These are phyloP conservation scores for Scaptomyza hsui DNA, from an alignment of 1,140 invertebrate genomes.

Conservation along the genomic window DNA sequence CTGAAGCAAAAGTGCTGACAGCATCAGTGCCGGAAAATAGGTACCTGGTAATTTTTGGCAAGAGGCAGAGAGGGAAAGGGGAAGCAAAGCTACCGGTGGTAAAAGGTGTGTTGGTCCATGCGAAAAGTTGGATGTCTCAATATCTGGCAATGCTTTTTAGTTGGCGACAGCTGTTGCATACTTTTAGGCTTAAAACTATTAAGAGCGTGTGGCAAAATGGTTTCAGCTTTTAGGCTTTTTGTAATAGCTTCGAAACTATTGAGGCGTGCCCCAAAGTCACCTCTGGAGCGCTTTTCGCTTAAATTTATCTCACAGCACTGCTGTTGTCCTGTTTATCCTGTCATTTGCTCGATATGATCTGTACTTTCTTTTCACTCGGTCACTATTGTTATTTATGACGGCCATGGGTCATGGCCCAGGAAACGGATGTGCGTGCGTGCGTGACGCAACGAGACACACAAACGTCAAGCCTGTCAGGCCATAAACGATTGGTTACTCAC, in stretches of 20 bases:
- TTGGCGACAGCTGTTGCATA: constrained; percentile 19
- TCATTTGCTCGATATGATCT: constrained; percentile 42
- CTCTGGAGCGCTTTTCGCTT: not conserved
- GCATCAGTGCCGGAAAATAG: constrained; percentile 9
- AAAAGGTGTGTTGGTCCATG: constrained; percentile 12
- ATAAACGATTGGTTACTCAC: not conserved
- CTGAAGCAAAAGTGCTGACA: constrained; percentile 60
- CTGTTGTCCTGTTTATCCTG: constrained; percentile 28
- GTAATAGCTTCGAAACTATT: constrained; percentile 19
- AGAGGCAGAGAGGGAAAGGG: not conserved
- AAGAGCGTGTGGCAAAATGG: constrained; percentile 38
- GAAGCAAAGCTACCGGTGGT: not conserved
- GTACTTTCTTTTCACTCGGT: constrained; percentile 2
- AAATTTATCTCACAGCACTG: not conserved
- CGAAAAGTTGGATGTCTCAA: constrained; percentile 30
- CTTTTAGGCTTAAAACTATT: constrained; percentile 40
- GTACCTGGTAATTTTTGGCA: not conserved
- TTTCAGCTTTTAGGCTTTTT: constrained; percentile 22
- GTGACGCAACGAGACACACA: constrained; percentile 37
- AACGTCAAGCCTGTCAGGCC: constrained; percentile 46
- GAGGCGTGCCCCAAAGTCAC: not conserved
- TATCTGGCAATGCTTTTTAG: constrained; percentile 18
- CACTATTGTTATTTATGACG: constrained; percentile 70
- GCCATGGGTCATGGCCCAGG: constrained; percentile 49
- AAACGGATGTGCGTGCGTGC: constrained; percentile 69